These are phyloP conservation scores for Theretra japonica DNA, from an alignment of 2,888 invertebrate species.

Conservation along the genomic window DNA sequence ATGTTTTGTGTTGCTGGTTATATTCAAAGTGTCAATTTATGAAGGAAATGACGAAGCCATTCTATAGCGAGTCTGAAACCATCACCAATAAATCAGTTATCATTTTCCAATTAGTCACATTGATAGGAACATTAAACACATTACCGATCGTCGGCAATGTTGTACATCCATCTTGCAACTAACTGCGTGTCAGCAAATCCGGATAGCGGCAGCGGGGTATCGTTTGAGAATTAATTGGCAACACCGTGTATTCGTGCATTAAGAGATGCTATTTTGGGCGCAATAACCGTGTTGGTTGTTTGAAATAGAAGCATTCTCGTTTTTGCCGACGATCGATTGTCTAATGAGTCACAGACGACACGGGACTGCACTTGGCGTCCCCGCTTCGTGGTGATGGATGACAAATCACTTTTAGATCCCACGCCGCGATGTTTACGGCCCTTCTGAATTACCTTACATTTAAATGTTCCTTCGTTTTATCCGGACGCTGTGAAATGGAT, in stretches of 20 bases:
- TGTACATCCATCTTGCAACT: slow-evolving; percentile 5
- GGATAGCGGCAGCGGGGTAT: background rate
- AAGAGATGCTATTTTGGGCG: slow-evolving; percentile 41
- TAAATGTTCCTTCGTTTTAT: slow-evolving; percentile 52
- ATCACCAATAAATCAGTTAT: too few relatives aligned
- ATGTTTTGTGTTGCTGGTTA: too few relatives aligned
- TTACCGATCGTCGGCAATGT: too few relatives aligned
- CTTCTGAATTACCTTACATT: slow-evolving; percentile 62
- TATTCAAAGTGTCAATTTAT: too few relatives aligned
- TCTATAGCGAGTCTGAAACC: too few relatives aligned
- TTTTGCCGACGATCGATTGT: slow-evolving; percentile 71
- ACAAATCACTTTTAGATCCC: slow-evolving; percentile 76
- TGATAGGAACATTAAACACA: too few relatives aligned
- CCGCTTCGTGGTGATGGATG: slow-evolving; percentile 73
- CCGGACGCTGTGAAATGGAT: slow-evolving; percentile 44
- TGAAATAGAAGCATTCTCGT: slow-evolving; percentile 51
- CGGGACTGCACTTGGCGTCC: slow-evolving; percentile 78
- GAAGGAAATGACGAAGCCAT: too few relatives aligned
- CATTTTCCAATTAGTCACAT: too few relatives aligned
- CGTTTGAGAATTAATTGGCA: slow-evolving; percentile 34
- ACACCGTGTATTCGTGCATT: slow-evolving; percentile 28
- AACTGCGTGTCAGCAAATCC: background rate
- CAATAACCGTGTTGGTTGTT: slow-evolving; percentile 40
- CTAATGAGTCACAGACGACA: slow-evolving; percentile 80
- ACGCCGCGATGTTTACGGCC: slow-evolving; percentile 58